Evolutionary conservation across 2,113 vertebrate species (phyloP).

Genomic region (Nerophis lumbriciformis): DNA sequence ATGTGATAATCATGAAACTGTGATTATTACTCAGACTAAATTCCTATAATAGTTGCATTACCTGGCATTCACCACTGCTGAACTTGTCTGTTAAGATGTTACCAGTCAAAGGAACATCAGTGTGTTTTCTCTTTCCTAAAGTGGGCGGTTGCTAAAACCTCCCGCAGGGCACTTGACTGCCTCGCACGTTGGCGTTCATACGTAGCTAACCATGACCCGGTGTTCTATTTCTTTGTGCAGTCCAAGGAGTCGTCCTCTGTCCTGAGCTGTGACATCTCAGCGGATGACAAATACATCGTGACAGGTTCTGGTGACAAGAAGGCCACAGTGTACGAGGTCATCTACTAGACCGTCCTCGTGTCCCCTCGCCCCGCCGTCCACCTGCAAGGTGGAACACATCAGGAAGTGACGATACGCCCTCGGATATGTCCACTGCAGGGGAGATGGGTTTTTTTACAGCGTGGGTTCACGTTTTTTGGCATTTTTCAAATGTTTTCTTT

Average conservation of each 20-base stretch:
- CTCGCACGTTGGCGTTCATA: no score
- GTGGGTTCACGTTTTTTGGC: slow-evolving; percentile 34
- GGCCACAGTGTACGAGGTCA: slow-evolving; percentile 96
- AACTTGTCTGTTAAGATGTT: no score
- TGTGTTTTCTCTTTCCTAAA: no score
- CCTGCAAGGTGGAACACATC: slow-evolving; percentile 24
- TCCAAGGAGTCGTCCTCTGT: slow-evolving; percentile 97
- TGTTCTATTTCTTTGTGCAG: slow-evolving; percentile 52
- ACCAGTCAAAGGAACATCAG: no score
- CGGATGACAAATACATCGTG: slow-evolving; percentile 96
- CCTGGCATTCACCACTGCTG: no score
- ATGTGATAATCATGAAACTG: no score
- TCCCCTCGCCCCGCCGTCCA: slow-evolving; percentile 13
- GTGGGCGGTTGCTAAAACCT: no score
- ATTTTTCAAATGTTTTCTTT: slow-evolving; percentile 32
- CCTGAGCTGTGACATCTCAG: slow-evolving; percentile 94
- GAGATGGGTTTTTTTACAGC: slow-evolving; percentile 24
- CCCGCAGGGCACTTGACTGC: no score
- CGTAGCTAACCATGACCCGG: not conserved
- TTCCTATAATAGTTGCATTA: no score
- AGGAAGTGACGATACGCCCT: not conserved
- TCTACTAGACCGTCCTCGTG: slow-evolving; percentile 75
- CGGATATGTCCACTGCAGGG: not conserved
- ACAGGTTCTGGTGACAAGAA: slow-evolving; percentile 98
- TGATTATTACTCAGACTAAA: no score